These are phyloP conservation scores for Sylvicola cinctus DNA, from an alignment of 2,888 invertebrate genomes.

Conservation along the genomic window DNA sequence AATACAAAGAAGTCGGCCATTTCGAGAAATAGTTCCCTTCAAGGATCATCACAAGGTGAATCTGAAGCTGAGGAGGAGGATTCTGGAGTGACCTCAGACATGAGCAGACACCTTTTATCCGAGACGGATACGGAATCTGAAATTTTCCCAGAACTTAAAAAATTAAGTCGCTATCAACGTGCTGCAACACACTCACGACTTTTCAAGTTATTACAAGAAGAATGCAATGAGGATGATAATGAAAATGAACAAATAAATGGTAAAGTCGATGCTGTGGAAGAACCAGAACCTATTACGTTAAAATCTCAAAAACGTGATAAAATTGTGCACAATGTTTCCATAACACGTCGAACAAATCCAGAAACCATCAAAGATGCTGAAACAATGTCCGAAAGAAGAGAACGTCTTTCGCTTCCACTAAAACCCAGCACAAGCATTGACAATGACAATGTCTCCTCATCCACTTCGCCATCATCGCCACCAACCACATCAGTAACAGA, in stretches of 20 bases:
- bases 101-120: conserved; percentile 43
- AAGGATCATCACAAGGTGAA: conserved; percentile 24
- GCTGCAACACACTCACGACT: conserved; percentile 52
- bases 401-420: conserved; percentile 30
- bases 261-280: conserved; percentile 13
- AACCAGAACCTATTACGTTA: conserved; percentile 3
- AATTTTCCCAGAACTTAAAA: conserved; percentile 33
- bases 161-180: conserved; percentile 39
- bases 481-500: conserved; percentile 28
- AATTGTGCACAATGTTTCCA: conserved; percentile 25
- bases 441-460: conserved; percentile 30
- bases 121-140: conserved; percentile 44
- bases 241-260: conserved; percentile 14
- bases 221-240: conserved; percentile 14
- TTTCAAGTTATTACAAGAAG: conserved; percentile 42
- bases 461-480: conserved; percentile 30
- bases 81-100: conserved; percentile 48
- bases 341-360: conserved; percentile 22
- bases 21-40: conserved; percentile 18
- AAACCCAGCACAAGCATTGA: conserved; percentile 26
- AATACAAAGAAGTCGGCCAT: neutral
- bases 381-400: conserved; percentile 25
- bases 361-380: conserved; percentile 19
- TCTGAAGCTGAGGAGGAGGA: conserved; percentile 38
- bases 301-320: conserved; percentile 15